phyloP scores from a whole-genome alignment of 2,113 vertebrate genomes.

The Rhinichthys klamathensis region DNA sequence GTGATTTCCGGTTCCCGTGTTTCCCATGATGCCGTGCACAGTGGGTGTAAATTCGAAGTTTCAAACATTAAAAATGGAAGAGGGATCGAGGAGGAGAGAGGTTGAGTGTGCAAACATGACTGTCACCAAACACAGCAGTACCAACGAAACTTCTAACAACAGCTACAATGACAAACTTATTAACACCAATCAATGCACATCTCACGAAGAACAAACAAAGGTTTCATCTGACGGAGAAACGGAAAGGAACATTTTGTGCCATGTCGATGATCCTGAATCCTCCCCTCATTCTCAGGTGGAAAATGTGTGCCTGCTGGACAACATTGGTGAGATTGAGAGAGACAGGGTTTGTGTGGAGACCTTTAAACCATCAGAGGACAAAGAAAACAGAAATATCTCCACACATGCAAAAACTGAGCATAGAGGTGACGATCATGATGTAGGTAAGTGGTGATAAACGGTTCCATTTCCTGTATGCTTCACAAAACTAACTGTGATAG shows the following conservation, averaged over 20 bases:
- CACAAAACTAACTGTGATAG: not conserved
- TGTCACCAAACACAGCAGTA: not conserved
- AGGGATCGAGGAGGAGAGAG: conserved; percentile 4
- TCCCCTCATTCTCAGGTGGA: not conserved
- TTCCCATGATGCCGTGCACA: conserved; percentile 54
- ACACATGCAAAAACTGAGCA: not conserved
- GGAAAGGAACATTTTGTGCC: conserved; percentile 1
- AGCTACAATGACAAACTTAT: not conserved
- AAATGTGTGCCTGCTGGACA: not conserved
- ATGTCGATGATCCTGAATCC: not conserved
- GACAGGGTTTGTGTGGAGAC: not conserved
- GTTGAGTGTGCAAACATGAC: conserved; percentile 5
- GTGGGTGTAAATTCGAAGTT: conserved; percentile 36
- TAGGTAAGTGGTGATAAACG: not conserved
- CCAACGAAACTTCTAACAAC: not conserved
- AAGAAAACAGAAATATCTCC: conserved; percentile 4
- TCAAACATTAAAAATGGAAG: conserved; percentile 41
- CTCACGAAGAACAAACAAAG: not conserved
- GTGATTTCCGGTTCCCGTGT: not conserved
- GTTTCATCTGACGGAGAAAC: not conserved
- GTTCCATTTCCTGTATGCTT: not conserved
- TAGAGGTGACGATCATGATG: not conserved
- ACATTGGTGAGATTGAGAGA: not conserved
- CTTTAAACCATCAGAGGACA: not conserved
- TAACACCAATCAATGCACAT: not conserved